Evolutionary conservation across 2,113 vertebrate species (phyloP).

Genomic region (Atractosteus spatula): DNA sequence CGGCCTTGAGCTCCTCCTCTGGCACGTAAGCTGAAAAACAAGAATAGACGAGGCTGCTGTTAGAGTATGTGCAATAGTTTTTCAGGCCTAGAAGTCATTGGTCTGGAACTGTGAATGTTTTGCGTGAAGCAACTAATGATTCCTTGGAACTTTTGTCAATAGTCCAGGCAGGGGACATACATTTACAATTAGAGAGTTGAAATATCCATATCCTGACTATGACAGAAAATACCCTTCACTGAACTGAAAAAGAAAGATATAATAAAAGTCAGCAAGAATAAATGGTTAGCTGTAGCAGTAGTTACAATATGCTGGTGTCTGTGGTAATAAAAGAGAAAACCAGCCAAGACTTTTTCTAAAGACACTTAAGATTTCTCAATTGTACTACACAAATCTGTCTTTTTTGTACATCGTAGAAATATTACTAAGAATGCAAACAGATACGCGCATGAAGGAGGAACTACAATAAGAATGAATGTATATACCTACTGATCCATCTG

Average conservation of each 20-base stretch:
- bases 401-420: no score
- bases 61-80: background rate
- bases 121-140: slow-evolving; percentile 37
- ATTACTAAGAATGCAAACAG: no score
- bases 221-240: slow-evolving; percentile 59
- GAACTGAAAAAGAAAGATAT: slow-evolving; percentile 59
- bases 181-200: slow-evolving; percentile 66
- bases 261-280: slow-evolving; percentile 50
- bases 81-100: slow-evolving; percentile 6
- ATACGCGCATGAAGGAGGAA: no score
- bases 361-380: no score
- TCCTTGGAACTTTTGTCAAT: slow-evolving; percentile 56
- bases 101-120: no score
- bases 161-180: slow-evolving; percentile 53
- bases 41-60: slow-evolving; percentile 33
- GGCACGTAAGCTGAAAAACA: slow-evolving; percentile 90
- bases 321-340: no score
- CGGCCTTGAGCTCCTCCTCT: slow-evolving; percentile 89
- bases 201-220: slow-evolving; percentile 69
- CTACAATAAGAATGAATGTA: no score
- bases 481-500: no score
- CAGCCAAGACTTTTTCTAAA: no score
- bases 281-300: slow-evolving; percentile 7
- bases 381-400: no score
- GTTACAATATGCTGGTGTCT: no score